A percentile compares a stretch with the other conserved stretches of the same genome.
Conservation (phyloP, 2,797 vertebrate species). For the Diceros bicornis region DNA sequence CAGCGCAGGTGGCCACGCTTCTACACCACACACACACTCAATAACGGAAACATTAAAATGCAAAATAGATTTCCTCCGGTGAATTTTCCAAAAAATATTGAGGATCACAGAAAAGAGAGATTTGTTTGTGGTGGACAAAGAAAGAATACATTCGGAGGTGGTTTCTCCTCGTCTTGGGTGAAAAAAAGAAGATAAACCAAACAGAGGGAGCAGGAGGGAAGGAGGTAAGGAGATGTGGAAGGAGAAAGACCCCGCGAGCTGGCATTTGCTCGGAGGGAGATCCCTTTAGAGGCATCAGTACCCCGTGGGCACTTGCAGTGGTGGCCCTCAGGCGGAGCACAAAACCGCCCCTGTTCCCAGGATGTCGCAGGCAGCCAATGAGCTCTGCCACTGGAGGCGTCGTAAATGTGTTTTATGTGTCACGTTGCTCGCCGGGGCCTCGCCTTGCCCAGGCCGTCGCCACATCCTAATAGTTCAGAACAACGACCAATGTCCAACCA, state of each 20-base stretch:
- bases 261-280: fast-evolving
- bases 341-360: background rate
- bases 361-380: background rate
- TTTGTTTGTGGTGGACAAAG: background rate
- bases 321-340: background rate
- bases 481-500: constrained; percentile 65
- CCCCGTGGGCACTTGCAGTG: fast-evolving
- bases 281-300: fast-evolving
- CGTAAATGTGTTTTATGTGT: constrained; percentile 78
- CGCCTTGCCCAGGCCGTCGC: constrained; percentile 60
- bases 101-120: background rate
- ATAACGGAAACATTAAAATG: background rate
- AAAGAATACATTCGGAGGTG: background rate
- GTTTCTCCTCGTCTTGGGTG: background rate
- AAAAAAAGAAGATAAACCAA: background rate
- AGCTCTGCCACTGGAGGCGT: constrained; percentile 21
- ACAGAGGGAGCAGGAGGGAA: background rate
- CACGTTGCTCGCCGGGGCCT: constrained; percentile 55
- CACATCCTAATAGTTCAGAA: constrained; percentile 69
- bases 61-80: background rate
- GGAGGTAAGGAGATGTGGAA: background rate
- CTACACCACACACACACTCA: fast-evolving
- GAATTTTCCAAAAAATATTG: background rate
- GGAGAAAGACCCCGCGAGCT: background rate
- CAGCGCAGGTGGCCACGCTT: fast-evolving